Conservation (phyloP, 2,113 vertebrate genomes). For the Serinus canaria region DNA sequence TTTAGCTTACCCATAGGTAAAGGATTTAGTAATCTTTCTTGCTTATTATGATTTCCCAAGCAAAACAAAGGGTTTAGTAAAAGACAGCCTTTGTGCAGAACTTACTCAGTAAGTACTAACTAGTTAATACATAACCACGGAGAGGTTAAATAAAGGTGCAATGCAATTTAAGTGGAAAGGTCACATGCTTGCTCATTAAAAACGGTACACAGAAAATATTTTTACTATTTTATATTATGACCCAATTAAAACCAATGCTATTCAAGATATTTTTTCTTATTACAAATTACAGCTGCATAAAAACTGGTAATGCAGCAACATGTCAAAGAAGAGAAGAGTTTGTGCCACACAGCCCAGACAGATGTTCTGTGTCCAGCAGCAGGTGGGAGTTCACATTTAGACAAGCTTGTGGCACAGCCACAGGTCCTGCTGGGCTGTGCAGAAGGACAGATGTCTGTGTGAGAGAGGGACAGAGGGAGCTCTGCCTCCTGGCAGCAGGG, state of each 20-base stretch:
- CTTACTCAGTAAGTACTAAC: not conserved
- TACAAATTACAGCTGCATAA: not conserved
- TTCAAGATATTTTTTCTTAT: not conserved
- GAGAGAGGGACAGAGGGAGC: not conserved
- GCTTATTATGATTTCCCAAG: not conserved
- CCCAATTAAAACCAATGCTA: not conserved
- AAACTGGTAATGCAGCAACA: not conserved
- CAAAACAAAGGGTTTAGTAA: not conserved
- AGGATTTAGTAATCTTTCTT: not conserved
- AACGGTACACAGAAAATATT: not conserved
- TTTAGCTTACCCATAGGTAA: not conserved
- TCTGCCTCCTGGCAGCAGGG: not conserved
- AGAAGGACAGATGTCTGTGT: not conserved
- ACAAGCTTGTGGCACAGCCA: not conserved
- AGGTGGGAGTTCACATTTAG: not conserved
- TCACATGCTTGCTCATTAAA: not conserved
- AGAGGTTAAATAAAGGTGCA: slow-evolving; percentile 17
- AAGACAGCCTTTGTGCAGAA: not conserved
- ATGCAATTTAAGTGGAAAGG: slow-evolving; percentile 9
- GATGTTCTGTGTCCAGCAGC: not conserved
- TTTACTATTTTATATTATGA: not conserved
- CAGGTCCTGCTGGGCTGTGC: not conserved
- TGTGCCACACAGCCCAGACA: not conserved
- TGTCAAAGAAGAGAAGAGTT: not conserved
- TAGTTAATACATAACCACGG: slow-evolving; percentile 48